Evolutionary conservation across 2,888 invertebrate genomes (phyloP), one percentile per base, ranked within the genome.

Genomic region (Siphonodentalium dalli): DNA sequence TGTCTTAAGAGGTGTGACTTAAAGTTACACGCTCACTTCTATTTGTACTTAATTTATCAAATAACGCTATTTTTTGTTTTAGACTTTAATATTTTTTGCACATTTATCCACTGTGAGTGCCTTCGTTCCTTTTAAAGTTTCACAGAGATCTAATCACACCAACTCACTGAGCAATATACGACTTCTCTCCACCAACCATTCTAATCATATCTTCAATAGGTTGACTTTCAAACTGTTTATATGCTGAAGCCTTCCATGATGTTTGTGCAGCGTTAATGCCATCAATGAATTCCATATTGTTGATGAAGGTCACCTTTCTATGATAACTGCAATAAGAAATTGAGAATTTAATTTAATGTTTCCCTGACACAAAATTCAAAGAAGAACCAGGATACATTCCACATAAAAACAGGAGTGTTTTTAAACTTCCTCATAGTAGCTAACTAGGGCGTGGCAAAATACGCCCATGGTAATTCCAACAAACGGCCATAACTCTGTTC

Each of bases 221-320:
- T 66, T 75, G 73, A 4, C 61, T 64, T 21, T 81, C 76, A 61
- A 78, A 79, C 35, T 81, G 72, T 3, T 71, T 64, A 58, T 85
- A 84, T 2, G 66, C 56, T 8, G 52, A 69, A 2, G 85, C 85
- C 27, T 49, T 74, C 84, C 84, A 85, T 15, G 72, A 75, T 8
- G 59, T 76, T 64, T 83, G 82, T 0, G 55, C 56, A 1, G 43
- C 49, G 63, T 85, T 84, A 51, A 85, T 82, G 21, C 66, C 65
- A 4, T 62, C 43, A 8, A 84, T 72, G 52, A 79, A 74, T 9
- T 68, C 64, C 15, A 58, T 43, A 53, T 81, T 74, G 26, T 66
- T 61, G 23, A 48, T 53, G 60, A 65, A 76, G 27, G 61, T 20
- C 8, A 42, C 15, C 31, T 56, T 35, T 11, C 9, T 6, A 3